A percentile compares a stretch with the other conserved stretches of the same genome.
phyloP scores from a whole-genome alignment of 1,140 invertebrate species.

The Trichomalopsis sarcophagae region DNA sequence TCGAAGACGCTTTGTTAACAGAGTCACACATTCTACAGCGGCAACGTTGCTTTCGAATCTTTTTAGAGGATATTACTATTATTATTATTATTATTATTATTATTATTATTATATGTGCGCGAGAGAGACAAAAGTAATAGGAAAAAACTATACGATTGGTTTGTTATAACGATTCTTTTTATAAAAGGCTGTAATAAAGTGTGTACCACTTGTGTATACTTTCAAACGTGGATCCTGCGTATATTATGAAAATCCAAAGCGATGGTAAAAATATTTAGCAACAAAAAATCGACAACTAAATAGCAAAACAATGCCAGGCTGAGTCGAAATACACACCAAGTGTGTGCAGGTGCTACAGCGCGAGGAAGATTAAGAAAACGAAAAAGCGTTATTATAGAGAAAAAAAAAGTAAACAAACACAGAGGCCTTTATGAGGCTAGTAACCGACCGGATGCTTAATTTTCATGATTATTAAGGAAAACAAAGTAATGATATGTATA shows the following conservation, averaged over 20 bases:
- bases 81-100: not conserved
- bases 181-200: constrained; percentile 40
- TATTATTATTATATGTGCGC: not conserved
- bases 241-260: not conserved
- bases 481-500: constrained; percentile 14
- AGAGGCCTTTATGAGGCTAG: constrained; percentile 28
- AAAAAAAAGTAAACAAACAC: constrained; percentile 15
- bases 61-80: not conserved
- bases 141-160: constrained; percentile 18
- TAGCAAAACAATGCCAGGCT: constrained; percentile 18
- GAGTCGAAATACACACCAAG: constrained; percentile 39
- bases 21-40: not conserved
- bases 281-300: not conserved
- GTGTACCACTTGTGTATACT: constrained; percentile 13
- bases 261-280: not conserved
- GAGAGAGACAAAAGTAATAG: not conserved
- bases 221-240: constrained; percentile 16
- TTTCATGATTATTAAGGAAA: constrained; percentile 40
- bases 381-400: not conserved
- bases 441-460: not conserved
- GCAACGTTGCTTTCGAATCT: constrained; percentile 17
- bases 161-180: constrained; percentile 16
- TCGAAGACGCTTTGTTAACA: not conserved
- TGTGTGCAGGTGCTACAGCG: constrained; percentile 49
- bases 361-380: not conserved